Evolutionary conservation across 2,113 vertebrate genomes (phyloP), one percentile per base, ranked within the genome.

Genomic region (Tringa solitaria): DNA sequence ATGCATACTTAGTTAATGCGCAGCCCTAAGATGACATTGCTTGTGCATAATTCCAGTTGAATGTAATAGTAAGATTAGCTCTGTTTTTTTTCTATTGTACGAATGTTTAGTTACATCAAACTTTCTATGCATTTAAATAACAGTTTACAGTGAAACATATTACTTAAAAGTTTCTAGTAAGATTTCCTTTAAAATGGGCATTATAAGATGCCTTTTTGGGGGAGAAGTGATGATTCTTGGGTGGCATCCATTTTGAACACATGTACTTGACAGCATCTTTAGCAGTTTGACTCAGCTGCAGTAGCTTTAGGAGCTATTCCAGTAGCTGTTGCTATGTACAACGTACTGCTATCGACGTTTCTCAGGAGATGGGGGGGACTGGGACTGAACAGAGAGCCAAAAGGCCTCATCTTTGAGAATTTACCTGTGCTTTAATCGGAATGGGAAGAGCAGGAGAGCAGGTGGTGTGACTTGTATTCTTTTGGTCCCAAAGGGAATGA

Each of bases 341-440:
- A 1, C 28, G 8, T 73, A 18, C 26, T 80, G 50, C 37, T 39
- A 35, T 59, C 11, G 2, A 1, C 0, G 0, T 45, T 90, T 63
- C 64, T 81, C 1, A 2, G 45, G 15, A 77, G 56, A 33, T 11
- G 12, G 5, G 28, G 33, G 17, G 20, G 27, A 23, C 21, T 67
- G 35, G n/a, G n/a, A 16, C 68, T 84, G 32, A 70, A 22, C 12
- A 76, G 77, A 23, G 32, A 26, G 12, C 23, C 37, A 54, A 4
- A 76, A 82, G 33, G 23, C 32, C 53, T 76, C 0, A 17, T 51
- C 46, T 85, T 67, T 16, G 39, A 54, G 32, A 33, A 43, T 46
- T 59, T 76, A 68, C 28, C 22, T 35, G 12, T 45, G 46, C n/a
- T 63, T 53, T 35, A 28, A 0, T 41, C 27, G 17, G 14, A 80